Evolutionary conservation across 2,888 invertebrate genomes (phyloP), one percentile per base, ranked within the genome.

Genomic region (Drosophila dives): DNA sequence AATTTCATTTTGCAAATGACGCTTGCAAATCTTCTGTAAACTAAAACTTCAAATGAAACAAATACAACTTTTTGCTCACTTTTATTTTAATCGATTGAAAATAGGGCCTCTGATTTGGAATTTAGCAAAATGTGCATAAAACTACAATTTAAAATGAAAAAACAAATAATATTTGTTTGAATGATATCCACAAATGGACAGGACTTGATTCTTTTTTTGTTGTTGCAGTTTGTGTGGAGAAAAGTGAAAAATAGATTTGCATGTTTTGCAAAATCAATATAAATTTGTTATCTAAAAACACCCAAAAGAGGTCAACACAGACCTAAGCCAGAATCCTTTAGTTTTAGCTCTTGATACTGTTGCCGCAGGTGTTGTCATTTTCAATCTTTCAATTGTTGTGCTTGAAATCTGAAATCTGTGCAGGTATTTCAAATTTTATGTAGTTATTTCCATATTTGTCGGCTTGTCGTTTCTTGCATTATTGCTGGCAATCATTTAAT

Each of bases 231-330:
- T 26, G 29, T 12, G 12, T 7, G 32, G 48, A 32, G 33, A 54
- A 59, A 51, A 50, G 56, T 53, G 38, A 53, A 62, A 73, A 61
- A 74, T 69, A 61, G 10, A 62, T 76, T 64, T 69, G 59, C 67
- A 61, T 70, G 64, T 76, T 77, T 75, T 79, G 83, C 70, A 72
- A 68, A 72, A 68, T 69, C 75, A 70, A 83, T 80, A 77, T 81
- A 74, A 72, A 85, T 84, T 80, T 78, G 77, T 83, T 83, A 84
- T 78, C 75, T 23, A 2, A 23, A 32, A 69, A 65, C 72, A 72
- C 2, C 20, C 12, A 79, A 77, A 79, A 77, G 60, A 69, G 74
- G 60, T 66, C 77, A 75, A 38, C 53, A 56, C 66, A 65, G 26
- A 26, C 26, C 29, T 6, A 29, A 29, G 60, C 76, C 62, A 59